phyloP scores from a whole-genome alignment of 2,113 vertebrate genomes.

The Oryzias celebensis region DNA sequence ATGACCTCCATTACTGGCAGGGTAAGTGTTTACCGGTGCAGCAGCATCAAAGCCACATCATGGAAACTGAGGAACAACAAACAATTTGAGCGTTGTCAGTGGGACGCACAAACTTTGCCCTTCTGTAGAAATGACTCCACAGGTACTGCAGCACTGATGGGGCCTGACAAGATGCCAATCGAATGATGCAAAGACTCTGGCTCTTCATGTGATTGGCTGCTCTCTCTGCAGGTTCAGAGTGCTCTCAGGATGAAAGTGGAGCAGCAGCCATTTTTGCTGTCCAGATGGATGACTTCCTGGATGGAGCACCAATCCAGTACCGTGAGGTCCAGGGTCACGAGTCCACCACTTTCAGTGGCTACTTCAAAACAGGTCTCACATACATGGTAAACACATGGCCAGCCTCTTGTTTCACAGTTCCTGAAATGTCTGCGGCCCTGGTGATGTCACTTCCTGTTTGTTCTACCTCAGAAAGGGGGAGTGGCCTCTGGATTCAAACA shows the following conservation, averaged over 20 bases:
- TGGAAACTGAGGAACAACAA: background rate
- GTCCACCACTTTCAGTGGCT: slow-evolving; percentile 82
- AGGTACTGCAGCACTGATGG: too few species aligned
- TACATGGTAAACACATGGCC: slow-evolving; percentile 79
- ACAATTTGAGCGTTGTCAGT: too few species aligned
- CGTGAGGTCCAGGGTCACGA: slow-evolving; percentile 86
- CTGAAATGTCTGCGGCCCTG: background rate
- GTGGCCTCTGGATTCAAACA: slow-evolving; percentile 90
- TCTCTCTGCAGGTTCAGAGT: slow-evolving; percentile 77
- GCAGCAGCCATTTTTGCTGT: slow-evolving; percentile 86
- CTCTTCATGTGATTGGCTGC: slow-evolving; percentile 11
- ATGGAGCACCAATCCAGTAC: slow-evolving; percentile 83
- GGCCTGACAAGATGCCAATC: too few species aligned
- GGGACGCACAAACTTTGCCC: too few species aligned
- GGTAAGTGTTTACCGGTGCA: slow-evolving; percentile 50
- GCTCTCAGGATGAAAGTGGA: slow-evolving; percentile 86
- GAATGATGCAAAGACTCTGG: background rate
- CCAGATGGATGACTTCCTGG: slow-evolving; percentile 88
- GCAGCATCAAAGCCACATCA: background rate
- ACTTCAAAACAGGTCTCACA: slow-evolving; percentile 89
- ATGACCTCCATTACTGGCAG: slow-evolving; percentile 89
- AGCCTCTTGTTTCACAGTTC: background rate
- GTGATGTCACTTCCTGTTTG: slow-evolving; percentile 8
- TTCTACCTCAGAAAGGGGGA: slow-evolving; percentile 80
- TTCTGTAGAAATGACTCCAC: too few species aligned